Percentiles rank a stretch among this genome's conserved stretches.
These are phyloP conservation scores for Pavo muticus DNA, from an alignment of 2,113 vertebrate genomes.

Conservation along the genomic window DNA sequence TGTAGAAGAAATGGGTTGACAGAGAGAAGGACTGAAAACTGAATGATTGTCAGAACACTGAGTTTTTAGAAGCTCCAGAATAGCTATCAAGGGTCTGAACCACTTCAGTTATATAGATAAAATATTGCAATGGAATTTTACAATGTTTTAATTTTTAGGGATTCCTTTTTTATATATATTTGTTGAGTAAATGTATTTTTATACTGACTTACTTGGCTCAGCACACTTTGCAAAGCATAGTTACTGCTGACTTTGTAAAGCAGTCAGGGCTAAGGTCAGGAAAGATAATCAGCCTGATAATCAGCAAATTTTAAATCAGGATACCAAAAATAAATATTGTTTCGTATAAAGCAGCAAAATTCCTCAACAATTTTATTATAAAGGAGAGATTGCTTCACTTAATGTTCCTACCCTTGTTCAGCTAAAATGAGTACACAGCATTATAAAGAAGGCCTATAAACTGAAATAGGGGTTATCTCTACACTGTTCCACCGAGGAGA, in stretches of 20 bases:
- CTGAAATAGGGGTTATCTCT: not conserved
- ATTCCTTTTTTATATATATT: not conserved
- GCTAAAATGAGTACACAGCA: not conserved
- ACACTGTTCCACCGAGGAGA: not conserved
- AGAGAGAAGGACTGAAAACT: not conserved
- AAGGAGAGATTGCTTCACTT: not conserved
- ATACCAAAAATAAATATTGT: not conserved
- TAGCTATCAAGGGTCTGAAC: not conserved
- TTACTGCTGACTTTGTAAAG: conserved; percentile 59
- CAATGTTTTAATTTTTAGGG: not conserved
- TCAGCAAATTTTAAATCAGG: conserved; percentile 30
- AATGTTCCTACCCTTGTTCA: not conserved
- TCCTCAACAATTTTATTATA: not conserved
- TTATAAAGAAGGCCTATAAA: not conserved
- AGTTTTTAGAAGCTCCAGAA: not conserved
- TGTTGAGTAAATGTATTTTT: conserved; percentile 66
- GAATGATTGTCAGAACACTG: not conserved
- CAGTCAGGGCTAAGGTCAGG: conserved; percentile 35
- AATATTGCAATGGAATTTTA: not conserved
- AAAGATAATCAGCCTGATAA: conserved; percentile 47
- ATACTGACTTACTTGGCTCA: conserved; percentile 39
- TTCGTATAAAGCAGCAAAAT: conserved; percentile 9
- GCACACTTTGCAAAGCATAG: not conserved
- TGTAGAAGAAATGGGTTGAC: not conserved
- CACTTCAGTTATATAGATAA: not conserved